A percentile compares a stretch with the other conserved stretches of the same genome.
These are phyloP conservation scores for Ceratitis capitata DNA, from an alignment of 1,140 invertebrate species.

Conservation along the genomic window DNA sequence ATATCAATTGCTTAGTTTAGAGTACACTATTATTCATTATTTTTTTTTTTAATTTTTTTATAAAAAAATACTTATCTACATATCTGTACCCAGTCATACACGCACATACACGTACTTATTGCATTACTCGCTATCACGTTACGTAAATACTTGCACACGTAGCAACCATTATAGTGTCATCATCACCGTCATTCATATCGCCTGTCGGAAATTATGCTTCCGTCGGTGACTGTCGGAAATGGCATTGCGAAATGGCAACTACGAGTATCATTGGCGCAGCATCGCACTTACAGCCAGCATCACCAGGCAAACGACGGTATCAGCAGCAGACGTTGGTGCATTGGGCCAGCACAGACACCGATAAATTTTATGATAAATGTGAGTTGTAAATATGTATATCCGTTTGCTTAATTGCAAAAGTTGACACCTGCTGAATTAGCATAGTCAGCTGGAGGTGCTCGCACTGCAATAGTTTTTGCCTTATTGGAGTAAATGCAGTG, in stretches of 20 bases:
- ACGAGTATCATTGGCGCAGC: conserved; percentile 23
- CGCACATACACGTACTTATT: background rate
- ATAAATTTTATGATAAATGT: background rate
- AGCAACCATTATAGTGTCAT: conserved; percentile 13
- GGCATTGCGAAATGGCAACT: conserved; percentile 30
- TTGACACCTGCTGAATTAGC: background rate
- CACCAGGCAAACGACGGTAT: no score
- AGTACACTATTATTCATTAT: background rate
- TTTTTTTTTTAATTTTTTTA: background rate
- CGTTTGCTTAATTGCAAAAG: background rate
- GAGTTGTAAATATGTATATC: background rate
- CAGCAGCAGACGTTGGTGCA: background rate
- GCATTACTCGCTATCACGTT: background rate
- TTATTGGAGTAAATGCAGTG: background rate
- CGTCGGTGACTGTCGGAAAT: conserved; percentile 24
- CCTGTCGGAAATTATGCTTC: conserved; percentile 29
- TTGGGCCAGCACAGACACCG: background rate
- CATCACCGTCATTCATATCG: background rate
- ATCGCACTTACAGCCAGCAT: no score
- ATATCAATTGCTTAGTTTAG: background rate
- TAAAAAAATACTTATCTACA: background rate
- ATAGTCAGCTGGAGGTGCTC: background rate
- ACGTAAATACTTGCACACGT: conserved; percentile 13
- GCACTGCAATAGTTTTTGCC: no score
- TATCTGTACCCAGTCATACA: background rate